Evolutionary conservation across 2,888 invertebrate species (phyloP), one percentile per base, ranked within the genome.

Genomic region (Trissolcus japonicus): DNA sequence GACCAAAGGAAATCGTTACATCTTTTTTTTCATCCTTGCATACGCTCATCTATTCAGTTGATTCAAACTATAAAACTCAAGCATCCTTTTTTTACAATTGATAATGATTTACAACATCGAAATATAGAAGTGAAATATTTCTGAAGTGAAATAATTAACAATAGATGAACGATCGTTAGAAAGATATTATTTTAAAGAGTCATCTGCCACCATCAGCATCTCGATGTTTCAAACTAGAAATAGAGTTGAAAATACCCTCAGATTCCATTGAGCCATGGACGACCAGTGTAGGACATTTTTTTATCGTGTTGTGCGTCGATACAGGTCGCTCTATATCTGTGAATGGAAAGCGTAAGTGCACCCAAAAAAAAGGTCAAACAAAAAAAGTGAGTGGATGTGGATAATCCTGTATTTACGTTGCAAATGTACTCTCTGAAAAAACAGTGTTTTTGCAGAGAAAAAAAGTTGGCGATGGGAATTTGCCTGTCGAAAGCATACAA

Each of bases 381-480:
- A 81, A 84, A 83, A 86, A 86, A 48, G 83, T 87, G 87, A 87
- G 87, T 87, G 88, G 88, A 88, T 86, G 87, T 85, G 82, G 84
- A 86, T 88, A 85, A 88, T 88, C 86, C 83, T 59, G 71, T 80
- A 72, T 60, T 62, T 57, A 25, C 35, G 55, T 61, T 14, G 43
- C 41, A 55, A 72, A 50, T 60, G 71, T 66, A 63, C 11, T 35
- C 35, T 35, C 35, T 35, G 35, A 63, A 78, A 74, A 74, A 76
- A 60, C 69, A 48, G 46, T 69, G 41, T 61, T 69, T 73, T 55
- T 62, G 79, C 80, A n/a, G n/a, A n/a, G n/a, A 80, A 82, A 84
- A 85, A 85, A 83, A 84, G 86, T 84, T 81, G 74, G 82, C 82
- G 84, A 78, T 81, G 83, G 82, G 79, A 84, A 83, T 83, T 85